Evolutionary conservation across 2,797 vertebrate genomes (phyloP).

Genomic region (Philypnodon macrostomus): DNA sequence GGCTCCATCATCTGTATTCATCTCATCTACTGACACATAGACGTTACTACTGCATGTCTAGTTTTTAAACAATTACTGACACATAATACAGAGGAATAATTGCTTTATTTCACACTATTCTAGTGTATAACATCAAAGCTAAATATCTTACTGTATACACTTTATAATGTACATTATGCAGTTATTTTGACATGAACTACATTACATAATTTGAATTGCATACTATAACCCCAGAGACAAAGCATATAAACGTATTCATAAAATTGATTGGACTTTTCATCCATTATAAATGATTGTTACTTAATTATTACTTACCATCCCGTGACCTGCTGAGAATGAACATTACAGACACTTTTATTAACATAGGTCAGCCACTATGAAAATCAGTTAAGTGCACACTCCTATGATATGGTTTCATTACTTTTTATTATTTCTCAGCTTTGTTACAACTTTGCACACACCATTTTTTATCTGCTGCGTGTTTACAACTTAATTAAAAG

Average conservation of each 20-base stretch:
- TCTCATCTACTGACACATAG: neutral
- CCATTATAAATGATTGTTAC: conserved; percentile 1
- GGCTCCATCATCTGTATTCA: neutral
- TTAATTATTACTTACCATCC: neutral
- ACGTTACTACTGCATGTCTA: too few relatives aligned
- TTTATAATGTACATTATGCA: too few relatives aligned
- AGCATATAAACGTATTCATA: neutral
- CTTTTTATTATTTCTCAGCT: conserved; percentile 2
- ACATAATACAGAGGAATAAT: too few relatives aligned
- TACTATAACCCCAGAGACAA: neutral
- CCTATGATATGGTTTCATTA: conserved; percentile 5
- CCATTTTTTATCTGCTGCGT: neutral
- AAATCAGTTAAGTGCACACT: conserved; percentile 1
- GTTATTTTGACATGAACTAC: too few relatives aligned
- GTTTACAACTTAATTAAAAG: conserved; percentile 11
- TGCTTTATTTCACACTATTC: neutral
- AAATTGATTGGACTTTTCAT: neutral
- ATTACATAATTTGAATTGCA: too few relatives aligned
- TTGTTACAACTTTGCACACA: neutral
- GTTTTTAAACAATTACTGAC: too few relatives aligned
- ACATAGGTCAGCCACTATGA: neutral
- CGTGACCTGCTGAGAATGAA: conserved; percentile 2
- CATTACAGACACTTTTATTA: conserved; percentile 7
- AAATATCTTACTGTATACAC: too few relatives aligned
- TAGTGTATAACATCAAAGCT: too few relatives aligned